A percentile compares a stretch with the other conserved stretches of the same genome.
phyloP scores from a whole-genome alignment of 2,113 vertebrate genomes.

The Erpornis zantholeuca region DNA sequence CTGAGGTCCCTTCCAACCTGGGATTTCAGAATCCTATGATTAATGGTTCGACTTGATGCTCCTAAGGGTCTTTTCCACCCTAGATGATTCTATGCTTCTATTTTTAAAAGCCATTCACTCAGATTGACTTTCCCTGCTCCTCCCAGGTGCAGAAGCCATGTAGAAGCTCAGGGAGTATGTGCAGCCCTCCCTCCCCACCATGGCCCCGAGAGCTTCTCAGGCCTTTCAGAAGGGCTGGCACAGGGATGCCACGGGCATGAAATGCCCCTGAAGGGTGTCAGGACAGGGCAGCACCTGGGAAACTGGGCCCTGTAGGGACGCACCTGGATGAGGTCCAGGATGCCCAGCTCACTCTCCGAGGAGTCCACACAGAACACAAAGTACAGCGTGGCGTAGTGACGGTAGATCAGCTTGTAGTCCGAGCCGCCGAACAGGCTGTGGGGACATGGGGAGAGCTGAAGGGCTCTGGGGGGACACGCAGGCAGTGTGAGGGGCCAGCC shows the following conservation, averaged over 20 bases:
- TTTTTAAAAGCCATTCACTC: background rate
- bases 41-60: background rate
- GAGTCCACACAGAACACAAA: slow-evolving; percentile 99
- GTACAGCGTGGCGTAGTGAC: slow-evolving; percentile 97
- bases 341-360: slow-evolving; percentile 94
- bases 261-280: rapidly evolving
- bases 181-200: rapidly evolving
- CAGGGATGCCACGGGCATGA: background rate
- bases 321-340: slow-evolving; percentile 95
- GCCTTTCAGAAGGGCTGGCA: background rate
- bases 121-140: rapidly evolving
- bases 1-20: background rate
- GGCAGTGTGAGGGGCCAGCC: background rate
- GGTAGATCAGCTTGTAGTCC: slow-evolving; percentile 97
- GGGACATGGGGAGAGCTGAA: background rate
- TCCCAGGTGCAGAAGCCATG: background rate
- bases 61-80: background rate
- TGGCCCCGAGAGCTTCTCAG: background rate
- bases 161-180: rapidly evolving
- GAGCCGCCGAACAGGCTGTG: slow-evolving; percentile 89
- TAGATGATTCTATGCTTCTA: rapidly evolving
- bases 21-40: background rate
- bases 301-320: background rate
- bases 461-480: background rate
- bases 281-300: background rate